Evolutionary conservation across 2,797 vertebrate species (phyloP).

Genomic region (Serranus cabrilla): DNA sequence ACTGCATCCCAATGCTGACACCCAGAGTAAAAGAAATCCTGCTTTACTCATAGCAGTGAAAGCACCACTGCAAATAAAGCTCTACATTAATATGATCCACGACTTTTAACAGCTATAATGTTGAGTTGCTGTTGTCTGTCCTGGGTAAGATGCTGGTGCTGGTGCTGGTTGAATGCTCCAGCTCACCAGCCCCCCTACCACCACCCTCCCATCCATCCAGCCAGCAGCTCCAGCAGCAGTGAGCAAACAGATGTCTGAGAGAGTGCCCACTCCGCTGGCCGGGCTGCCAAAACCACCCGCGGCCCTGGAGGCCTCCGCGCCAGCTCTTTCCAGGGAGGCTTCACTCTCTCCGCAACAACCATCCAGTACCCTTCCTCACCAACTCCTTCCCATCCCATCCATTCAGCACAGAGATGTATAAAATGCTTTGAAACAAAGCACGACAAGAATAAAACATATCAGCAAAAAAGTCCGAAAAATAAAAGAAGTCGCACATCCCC

Average conservation of each 20-base stretch:
- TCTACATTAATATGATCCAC: conserved; percentile 10
- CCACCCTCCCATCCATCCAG: conserved; percentile 48
- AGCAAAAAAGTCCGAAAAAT: conserved; percentile 24
- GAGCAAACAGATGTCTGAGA: conserved; percentile 91
- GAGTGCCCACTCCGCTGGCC: conserved; percentile 84
- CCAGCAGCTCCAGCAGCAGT: conserved; percentile 84
- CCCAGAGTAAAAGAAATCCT: conserved; percentile 1
- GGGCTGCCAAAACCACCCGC: conserved; percentile 85
- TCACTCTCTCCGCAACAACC: conserved; percentile 60
- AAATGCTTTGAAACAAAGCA: conserved; percentile 52
- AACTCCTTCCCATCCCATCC: conserved; percentile 33
- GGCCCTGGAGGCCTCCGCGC: conserved; percentile 82
- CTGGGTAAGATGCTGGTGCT: conserved; percentile 61
- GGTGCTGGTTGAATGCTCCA: conserved; percentile 76
- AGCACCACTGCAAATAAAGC: conserved; percentile 7
- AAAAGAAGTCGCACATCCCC: conserved; percentile 49
- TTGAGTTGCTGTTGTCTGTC: conserved; percentile 47
- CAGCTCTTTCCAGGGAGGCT: conserved; percentile 83
- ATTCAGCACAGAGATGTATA: conserved; percentile 58
- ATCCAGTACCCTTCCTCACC: conserved; percentile 48
- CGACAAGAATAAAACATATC: neutral
- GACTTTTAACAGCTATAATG: conserved; percentile 35
- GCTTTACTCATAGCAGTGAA: neutral
- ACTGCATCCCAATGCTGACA: neutral
- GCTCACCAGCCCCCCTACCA: conserved; percentile 28